A percentile compares a stretch with the other conserved stretches of the same genome.
These are phyloP conservation scores for Nasonovia ribisnigri DNA, from an alignment of 2,888 invertebrate species.

Conservation along the genomic window DNA sequence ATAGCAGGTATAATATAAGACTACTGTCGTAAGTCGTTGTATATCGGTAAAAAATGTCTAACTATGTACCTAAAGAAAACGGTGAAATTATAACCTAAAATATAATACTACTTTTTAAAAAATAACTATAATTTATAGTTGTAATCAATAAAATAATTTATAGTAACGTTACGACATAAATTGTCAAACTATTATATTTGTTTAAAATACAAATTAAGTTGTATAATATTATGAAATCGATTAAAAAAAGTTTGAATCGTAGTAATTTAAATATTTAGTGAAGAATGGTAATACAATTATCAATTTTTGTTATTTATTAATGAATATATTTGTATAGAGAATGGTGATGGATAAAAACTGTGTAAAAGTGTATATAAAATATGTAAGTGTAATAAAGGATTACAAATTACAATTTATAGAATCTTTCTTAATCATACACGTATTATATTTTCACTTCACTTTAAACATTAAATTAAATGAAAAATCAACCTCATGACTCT, in stretches of 20 bases:
- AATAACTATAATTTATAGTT: background rate
- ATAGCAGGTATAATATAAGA: background rate
- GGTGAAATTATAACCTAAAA: background rate
- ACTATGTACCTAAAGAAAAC: background rate
- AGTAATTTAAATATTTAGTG: background rate
- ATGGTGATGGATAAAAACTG: background rate
- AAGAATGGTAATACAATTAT: background rate
- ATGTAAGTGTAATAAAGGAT: background rate
- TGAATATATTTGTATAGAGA: background rate
- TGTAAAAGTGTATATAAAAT: background rate
- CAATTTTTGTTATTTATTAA: background rate
- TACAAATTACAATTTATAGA: background rate
- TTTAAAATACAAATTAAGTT: background rate
- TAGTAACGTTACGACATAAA: background rate
- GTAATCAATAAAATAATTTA: background rate
- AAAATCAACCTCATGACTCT: background rate
- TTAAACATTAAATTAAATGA: background rate
- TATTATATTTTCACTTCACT: background rate
- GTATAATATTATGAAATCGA: background rate
- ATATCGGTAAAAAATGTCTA: background rate
- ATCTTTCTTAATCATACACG: background rate
- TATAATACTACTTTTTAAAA: background rate
- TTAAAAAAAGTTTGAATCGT: background rate
- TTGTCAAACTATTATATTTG: background rate
- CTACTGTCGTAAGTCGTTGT: background rate